Percentiles rank a stretch among this genome's conserved stretches.
Evolutionary conservation across 2,888 invertebrate genomes (phyloP).

Genomic region (Dioctria rufipes): DNA sequence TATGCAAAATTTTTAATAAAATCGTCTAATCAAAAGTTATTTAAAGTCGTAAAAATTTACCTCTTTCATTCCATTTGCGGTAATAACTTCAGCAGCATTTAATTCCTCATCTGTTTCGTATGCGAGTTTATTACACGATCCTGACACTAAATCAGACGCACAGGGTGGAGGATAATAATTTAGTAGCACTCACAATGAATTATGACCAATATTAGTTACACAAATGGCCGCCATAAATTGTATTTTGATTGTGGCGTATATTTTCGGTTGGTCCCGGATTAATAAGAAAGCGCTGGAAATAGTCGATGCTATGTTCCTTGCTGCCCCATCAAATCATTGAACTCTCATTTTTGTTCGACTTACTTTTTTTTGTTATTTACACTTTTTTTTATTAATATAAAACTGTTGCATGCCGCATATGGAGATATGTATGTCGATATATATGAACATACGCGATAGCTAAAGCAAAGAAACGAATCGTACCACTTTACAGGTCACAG

Average conservation of each 20-base stretch:
- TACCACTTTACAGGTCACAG: conserved; percentile 59
- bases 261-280: conserved; percentile 35
- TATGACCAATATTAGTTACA: conserved; percentile 56
- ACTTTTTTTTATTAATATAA: conserved; percentile 26
- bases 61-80: background rate
- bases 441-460: background rate
- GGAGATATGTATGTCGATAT: too few species aligned
- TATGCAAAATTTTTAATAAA: too few species aligned
- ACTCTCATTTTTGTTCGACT: conserved; percentile 3
- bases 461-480: conserved; percentile 49
- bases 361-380: conserved; percentile 13
- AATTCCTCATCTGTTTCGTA: conserved; percentile 8
- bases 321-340: conserved; percentile 12
- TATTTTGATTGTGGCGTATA: conserved; percentile 30
- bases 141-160: conserved; percentile 33
- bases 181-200: conserved; percentile 55
- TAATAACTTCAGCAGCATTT: conserved; percentile 7
- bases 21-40: too few species aligned
- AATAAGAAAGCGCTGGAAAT: conserved; percentile 21
- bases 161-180: conserved; percentile 49
- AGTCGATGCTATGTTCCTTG: conserved; percentile 6
- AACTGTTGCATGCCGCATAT: conserved; percentile 4
- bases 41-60: background rate
- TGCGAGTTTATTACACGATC: conserved; percentile 30
- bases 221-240: conserved; percentile 54